Base-by-base conservation (phyloP, 2,797 vertebrate species). In the Pseudochirops cupreus region DNA sequence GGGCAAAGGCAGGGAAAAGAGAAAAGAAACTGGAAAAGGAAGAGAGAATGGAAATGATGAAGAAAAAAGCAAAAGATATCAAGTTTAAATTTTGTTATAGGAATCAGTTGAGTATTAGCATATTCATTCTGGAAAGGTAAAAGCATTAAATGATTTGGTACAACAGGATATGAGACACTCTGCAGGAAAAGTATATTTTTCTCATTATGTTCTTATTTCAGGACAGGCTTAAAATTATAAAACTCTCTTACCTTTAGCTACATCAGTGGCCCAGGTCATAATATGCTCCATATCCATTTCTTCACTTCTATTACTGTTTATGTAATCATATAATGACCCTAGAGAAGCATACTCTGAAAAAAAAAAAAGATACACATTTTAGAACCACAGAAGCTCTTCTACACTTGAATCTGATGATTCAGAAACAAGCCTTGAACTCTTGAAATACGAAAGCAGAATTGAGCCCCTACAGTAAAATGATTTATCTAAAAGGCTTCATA, bases 211-310 rank as follows among this genome's bases (percentile, higher is more conserved):
- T 14, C 24, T 58, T 28, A 29, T 16, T 56, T 92, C 53, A 90
- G 18, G 7, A 28, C 56, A 57, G 91, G 53, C 62, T 33, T 91
- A 52, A 50, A 94, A 13, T 91, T 1, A 92, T 0, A 4, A 92
- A 82, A 95, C 39, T 94, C 90, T 14, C 87, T 98, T 98, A 99
- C 99, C 99, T 99, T 99, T 99, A 96, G 99, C 99, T 67, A 99
- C 99, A 95, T 99, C 99, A 90, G 99, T 99, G 97, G 99, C 99
- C 99, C 99, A 99, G 2, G 99, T 99, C 99, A 99, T 99, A 95
- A 99, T 99, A 96, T 99, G 99, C 62, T 99, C 99, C 99, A 99
- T 99, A 98, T 99, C 99, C 99, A 99, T 99, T 94, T 99, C 99
- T 97, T 99, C 99, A 97, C 99, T 99, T 98, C 99, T 98, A 87